Base-by-base conservation (phyloP, 2,797 vertebrate genomes). In the Gadopsis bispinosus region DNA sequence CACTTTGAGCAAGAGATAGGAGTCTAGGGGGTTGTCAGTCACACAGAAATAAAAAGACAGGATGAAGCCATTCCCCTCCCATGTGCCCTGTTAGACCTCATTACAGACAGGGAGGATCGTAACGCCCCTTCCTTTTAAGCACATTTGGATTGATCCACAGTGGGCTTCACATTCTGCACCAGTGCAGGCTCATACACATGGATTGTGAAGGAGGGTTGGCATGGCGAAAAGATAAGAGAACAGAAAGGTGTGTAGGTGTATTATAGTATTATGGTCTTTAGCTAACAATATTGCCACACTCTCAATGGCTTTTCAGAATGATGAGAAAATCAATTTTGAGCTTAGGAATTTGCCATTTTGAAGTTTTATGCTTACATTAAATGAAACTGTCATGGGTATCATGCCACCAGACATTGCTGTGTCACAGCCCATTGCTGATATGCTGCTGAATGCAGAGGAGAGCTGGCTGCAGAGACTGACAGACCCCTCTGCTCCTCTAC, bases 381-480 rank as follows among this genome's bases (percentile, higher is more conserved):
- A 61, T 61, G 11, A 37, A 79, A 55, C 17, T 59, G 2, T 69
- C 13, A 45, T 66, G n/a, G 75, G 26, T 79, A 6, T 76, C 26
- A n/a, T 54, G 41, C 86, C 76, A 62, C 54, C 86, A 99, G 98
- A 97, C 77, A 85, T 98, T 5, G 96, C 97, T 3, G 95, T 95
- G 0, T 96, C 96, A 13, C 95, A 96, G 66, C 93, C 93, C 56
- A 97, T 98, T 53, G 95, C 95, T 78, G 96, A 97, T 37, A 92
- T 97, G 90, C 91, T 99, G 81, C 89, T 97, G 73, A 96, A 92
- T 43, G 97, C 96, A 5, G 97, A 99, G 92, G 92, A 92, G 50
- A 89, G 93, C 84, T 98, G 97, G 97, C 91, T 95, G 31, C 94
- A 95, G 87, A 96, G 91, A 85, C 90, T 90, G 73, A 94, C 92